These are phyloP conservation scores for Tachycineta bicolor DNA, from an alignment of 2,113 vertebrate species.

Conservation along the genomic window DNA sequence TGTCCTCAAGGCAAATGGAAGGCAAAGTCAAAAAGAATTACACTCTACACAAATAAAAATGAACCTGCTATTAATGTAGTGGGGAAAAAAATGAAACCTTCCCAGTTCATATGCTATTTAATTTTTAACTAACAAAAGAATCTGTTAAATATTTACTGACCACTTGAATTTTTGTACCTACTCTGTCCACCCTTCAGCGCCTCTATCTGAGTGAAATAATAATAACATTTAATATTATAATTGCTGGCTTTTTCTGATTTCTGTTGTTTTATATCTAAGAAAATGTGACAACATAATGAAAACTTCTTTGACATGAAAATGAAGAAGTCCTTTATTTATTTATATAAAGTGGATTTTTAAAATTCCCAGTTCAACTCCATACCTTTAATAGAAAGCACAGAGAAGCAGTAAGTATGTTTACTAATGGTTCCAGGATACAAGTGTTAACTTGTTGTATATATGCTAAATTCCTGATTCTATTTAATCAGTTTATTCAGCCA, in stretches of 20 bases:
- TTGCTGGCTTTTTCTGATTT: not conserved
- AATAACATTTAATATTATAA: not conserved
- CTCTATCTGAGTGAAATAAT: not conserved
- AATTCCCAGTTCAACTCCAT: not conserved
- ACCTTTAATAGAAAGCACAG: not conserved
- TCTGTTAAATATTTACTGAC: constrained; percentile 83
- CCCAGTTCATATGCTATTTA: constrained; percentile 76
- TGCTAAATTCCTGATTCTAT: constrained; percentile 66
- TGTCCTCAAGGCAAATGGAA: constrained; percentile 94
- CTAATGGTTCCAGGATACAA: constrained; percentile 23
- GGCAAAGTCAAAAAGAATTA: constrained; percentile 91
- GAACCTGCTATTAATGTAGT: constrained; percentile 78
- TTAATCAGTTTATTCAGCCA: constrained; percentile 69
- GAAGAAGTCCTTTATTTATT: not conserved
- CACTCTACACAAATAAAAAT: constrained; percentile 83
- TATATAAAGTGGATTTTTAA: not conserved
- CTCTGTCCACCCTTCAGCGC: constrained; percentile 1
- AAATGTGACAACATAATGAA: constrained; percentile 11
- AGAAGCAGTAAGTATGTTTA: not conserved
- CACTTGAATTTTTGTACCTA: constrained; percentile 76
- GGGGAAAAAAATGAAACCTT: constrained; percentile 72
- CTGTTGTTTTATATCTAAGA: not conserved
- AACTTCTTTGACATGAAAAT: not conserved
- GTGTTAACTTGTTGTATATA: constrained; percentile 62
- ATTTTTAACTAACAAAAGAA: constrained; percentile 88